phyloP scores from a whole-genome alignment of 2,113 vertebrate genomes.

The Nanorana parkeri region DNA sequence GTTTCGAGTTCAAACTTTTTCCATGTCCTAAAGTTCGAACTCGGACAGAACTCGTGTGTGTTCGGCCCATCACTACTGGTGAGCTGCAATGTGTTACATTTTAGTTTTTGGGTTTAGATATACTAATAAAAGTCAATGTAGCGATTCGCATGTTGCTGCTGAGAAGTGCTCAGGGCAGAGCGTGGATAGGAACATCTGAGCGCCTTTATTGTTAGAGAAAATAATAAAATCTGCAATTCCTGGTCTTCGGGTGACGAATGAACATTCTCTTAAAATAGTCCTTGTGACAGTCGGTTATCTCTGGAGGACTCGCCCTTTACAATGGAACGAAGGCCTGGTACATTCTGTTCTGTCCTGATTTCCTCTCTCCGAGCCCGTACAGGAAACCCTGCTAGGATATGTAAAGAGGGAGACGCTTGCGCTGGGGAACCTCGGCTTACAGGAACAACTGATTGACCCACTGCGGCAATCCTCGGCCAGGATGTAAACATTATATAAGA shows the following conservation, averaged over 20 bases:
- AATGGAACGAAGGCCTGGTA: slow-evolving; percentile 8
- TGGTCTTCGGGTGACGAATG: too few species aligned
- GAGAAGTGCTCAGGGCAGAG: neutral
- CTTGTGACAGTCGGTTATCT: neutral
- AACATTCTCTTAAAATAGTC: neutral
- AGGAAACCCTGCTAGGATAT: neutral
- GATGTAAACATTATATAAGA: slow-evolving; percentile 15
- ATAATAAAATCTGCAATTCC: too few species aligned
- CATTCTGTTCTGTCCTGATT: slow-evolving; percentile 30
- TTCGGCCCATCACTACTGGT: too few species aligned
- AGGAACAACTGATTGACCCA: too few species aligned
- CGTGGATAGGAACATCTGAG: neutral
- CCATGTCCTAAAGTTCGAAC: too few species aligned
- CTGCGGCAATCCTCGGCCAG: slow-evolving; percentile 16
- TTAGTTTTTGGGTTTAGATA: too few species aligned
- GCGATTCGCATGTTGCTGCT: neutral
- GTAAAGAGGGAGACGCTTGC: slow-evolving; percentile 59
- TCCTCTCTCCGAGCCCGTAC: slow-evolving; percentile 35
- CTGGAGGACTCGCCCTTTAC: neutral
- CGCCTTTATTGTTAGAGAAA: too few species aligned
- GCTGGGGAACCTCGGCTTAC: slow-evolving; percentile 52
- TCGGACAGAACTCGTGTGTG: too few species aligned
- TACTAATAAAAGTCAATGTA: too few species aligned
- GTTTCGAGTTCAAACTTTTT: too few species aligned
- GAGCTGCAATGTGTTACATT: too few species aligned